Evolutionary conservation across 2,113 vertebrate genomes (phyloP).

Genomic region (Connochaetes taurinus): DNA sequence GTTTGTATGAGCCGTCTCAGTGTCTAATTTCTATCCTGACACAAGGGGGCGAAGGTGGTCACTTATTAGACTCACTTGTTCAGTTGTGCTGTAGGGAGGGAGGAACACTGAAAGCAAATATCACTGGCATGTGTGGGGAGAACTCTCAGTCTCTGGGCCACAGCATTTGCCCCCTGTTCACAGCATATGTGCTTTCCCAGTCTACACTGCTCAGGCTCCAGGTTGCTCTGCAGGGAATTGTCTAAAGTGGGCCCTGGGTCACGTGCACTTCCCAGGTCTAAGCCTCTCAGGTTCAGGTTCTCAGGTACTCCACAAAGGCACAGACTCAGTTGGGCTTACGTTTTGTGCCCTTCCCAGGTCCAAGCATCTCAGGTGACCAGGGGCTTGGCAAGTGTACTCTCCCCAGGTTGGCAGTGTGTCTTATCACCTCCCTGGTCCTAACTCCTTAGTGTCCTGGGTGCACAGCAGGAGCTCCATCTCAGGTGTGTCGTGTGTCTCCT

Average conservation of each 20-base stretch:
- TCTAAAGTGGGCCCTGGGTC: not conserved
- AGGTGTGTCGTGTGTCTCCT: not conserved
- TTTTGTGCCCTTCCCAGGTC: not conserved
- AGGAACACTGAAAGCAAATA: not conserved
- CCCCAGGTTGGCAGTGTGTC: fast-evolving
- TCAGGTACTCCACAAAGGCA: not conserved
- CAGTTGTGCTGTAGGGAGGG: not conserved
- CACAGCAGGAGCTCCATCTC: not conserved
- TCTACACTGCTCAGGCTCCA: not conserved
- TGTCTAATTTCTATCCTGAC: not conserved
- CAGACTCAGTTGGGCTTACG: not conserved
- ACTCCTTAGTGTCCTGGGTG: not conserved
- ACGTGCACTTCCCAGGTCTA: not conserved
- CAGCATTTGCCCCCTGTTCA: not conserved
- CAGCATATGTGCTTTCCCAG: fast-evolving
- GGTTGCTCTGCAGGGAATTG: not conserved
- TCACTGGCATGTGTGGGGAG: not conserved
- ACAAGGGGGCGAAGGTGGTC: fast-evolving
- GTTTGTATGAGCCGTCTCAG: not conserved
- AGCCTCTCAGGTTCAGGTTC: not conserved
- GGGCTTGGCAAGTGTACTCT: not conserved
- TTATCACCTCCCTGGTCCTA: not conserved
- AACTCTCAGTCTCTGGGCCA: not conserved
- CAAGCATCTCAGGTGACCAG: not conserved
- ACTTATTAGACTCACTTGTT: not conserved